Base-by-base conservation (phyloP, 2,888 invertebrate genomes). In the Bugulina stolonifera region DNA sequence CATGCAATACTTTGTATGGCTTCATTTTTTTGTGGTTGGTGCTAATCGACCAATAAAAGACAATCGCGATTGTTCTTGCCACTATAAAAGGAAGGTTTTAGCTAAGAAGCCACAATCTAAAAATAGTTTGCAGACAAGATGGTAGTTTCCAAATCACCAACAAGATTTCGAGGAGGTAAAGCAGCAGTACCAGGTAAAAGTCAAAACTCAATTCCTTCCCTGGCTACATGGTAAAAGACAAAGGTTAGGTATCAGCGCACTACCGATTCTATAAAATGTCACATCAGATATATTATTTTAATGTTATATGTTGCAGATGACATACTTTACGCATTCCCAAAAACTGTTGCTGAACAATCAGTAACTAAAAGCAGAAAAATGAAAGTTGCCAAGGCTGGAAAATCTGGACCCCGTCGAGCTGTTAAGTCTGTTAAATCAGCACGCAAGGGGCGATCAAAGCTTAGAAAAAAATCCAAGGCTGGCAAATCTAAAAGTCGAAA, bases 11-110 rank as follows among this genome's bases (percentile, higher is more conserved):
- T 43, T 43, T 43, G 43, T 43, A 43, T 43, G 43, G 43, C 43
- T 43, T 43, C 43, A 43, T 43, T 43, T 43, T 43, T 43, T 18
- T 10, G n/a, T n/a, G 5, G 25, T 57, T 57, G 10, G 23, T 23
- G 5, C n/a, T 5, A 3, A 32, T 32, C n/a, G n/a, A 32, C 64
- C 64, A 64, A 64, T 64, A 29, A n/a, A 64, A 64, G 34, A 64
- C 64, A 64, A 64, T 64, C 64, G n/a, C 64, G n/a, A 64, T 64
- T 64, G 64, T 64, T 64, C 3, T 29, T 5, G 32, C 5, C 2
- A 64, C 10, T 64, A 29, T 64, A 64, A 14, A 32, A 64, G 14
- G 5, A 32, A n/a, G 5, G 64, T 22, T 3, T 25, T 32, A 27
- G 14, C 32, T 10, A 22, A 32, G 32, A 64, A 29, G 64, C 25